Conservation (phyloP, 1,140 invertebrate species). For the Triops cancriformis region DNA sequence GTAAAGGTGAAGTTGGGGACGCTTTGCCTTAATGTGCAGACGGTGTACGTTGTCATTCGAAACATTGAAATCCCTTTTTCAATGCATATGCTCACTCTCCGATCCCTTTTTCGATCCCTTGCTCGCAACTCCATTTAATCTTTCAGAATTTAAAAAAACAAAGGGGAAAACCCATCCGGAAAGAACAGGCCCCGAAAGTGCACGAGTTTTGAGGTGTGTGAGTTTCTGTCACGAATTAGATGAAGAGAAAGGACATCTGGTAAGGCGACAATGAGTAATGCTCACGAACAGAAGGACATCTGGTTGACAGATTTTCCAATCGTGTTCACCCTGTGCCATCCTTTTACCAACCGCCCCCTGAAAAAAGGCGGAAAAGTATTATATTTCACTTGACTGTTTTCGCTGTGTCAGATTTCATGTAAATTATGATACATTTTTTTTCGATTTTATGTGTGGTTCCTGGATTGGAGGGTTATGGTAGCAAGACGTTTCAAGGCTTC, state of each 20-base stretch:
- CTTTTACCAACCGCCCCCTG: too few relatives aligned
- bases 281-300: too few relatives aligned
- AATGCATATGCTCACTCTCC: neutral
- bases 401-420: neutral
- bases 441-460: too few relatives aligned
- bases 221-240: neutral
- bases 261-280: too few relatives aligned
- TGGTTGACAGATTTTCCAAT: too few relatives aligned
- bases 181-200: neutral
- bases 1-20: neutral
- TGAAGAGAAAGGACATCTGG: neutral
- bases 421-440: neutral
- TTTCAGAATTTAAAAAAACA: neutral
- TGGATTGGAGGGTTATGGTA: too few relatives aligned
- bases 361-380: too few relatives aligned
- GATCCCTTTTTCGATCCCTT: neutral
- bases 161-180: neutral
- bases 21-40: constrained; percentile 1
- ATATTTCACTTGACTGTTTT: neutral
- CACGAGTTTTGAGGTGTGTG: neutral
- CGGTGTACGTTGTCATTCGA: neutral
- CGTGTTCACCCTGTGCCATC: too few relatives aligned
- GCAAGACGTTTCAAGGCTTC: neutral
- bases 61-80: neutral
- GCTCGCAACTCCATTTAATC: neutral